phyloP scores from a whole-genome alignment of 2,113 vertebrate genomes.

The Spea bombifrons region DNA sequence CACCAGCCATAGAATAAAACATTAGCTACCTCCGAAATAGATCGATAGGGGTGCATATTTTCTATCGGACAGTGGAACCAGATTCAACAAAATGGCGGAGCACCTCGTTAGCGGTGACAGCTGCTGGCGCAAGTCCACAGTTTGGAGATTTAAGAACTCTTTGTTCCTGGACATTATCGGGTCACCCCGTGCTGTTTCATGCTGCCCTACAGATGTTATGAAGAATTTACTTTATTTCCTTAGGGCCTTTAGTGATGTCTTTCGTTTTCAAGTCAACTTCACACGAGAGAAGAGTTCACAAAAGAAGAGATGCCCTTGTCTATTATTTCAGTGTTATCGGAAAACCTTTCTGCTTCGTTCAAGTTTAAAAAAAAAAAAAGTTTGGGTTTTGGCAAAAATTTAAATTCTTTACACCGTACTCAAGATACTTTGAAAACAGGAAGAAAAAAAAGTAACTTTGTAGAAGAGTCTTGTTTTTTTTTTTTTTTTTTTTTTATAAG shows the following conservation, averaged over 20 bases:
- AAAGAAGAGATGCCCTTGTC: background rate
- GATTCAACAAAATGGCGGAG: background rate
- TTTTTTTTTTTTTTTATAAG: no score
- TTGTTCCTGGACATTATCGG: background rate
- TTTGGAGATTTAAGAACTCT: background rate
- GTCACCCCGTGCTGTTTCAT: background rate
- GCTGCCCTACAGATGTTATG: background rate
- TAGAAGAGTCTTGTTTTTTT: no score
- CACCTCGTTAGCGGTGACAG: background rate
- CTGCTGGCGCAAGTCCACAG: background rate
- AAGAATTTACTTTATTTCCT: background rate
- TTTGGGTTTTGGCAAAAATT: no score
- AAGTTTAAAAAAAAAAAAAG: no score
- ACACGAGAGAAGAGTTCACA: background rate
- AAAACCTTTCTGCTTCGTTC: background rate
- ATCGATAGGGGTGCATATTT: no score
- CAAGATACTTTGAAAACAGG: no score
- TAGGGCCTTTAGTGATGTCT: background rate
- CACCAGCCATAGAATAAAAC: no score
- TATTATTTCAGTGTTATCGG: background rate
- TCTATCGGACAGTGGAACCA: no score
- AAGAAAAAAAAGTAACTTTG: no score
- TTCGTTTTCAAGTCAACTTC: background rate
- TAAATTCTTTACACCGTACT: no score
- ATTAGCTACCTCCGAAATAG: no score